A percentile compares a stretch with the other conserved stretches of the same genome.
Conservation (phyloP, 2,797 vertebrate genomes). For the Pantherophis alleghaniensis region DNA sequence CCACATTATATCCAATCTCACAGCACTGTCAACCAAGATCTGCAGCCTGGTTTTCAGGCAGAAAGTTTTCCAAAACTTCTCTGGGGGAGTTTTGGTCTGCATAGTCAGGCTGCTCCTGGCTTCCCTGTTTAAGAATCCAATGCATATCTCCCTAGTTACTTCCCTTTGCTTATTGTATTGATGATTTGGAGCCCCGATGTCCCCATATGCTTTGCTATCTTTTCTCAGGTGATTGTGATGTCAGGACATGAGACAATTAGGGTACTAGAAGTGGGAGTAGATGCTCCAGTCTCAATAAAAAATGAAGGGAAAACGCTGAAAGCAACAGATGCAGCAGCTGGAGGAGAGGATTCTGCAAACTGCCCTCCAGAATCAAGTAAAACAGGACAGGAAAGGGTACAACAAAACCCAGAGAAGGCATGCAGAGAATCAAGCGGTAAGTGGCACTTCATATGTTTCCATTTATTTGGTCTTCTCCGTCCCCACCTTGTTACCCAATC, state of each 20-base stretch:
- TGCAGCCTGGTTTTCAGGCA: background rate
- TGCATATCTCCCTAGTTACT: fast-evolving
- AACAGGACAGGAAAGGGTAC: slow-evolving; percentile 33
- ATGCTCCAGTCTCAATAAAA: slow-evolving; percentile 69
- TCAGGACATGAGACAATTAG: slow-evolving; percentile 94
- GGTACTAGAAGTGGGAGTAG: slow-evolving; percentile 91
- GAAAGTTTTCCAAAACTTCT: background rate
- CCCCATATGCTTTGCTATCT: background rate
- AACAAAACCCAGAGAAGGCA: slow-evolving; percentile 44
- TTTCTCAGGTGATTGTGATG: slow-evolving; percentile 93
- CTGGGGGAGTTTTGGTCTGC: background rate
- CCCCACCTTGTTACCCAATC: background rate
- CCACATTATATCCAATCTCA: background rate
- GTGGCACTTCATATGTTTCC: slow-evolving; percentile 10
- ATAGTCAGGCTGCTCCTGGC: background rate
- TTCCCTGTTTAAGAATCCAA: background rate
- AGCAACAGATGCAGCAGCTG: background rate
- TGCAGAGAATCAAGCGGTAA: slow-evolving; percentile 61
- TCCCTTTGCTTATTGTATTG: background rate
- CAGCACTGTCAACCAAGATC: background rate
- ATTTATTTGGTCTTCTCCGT: background rate
- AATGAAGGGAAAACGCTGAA: slow-evolving; percentile 62
- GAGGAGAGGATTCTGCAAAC: slow-evolving; percentile 17
- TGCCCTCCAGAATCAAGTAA: slow-evolving; percentile 32
- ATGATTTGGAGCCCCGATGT: background rate